These are phyloP conservation scores for Hormiphora californensis DNA, from an alignment of 37 sponge, comb jelly and placozoan genomes.

Conservation along the genomic window DNA sequence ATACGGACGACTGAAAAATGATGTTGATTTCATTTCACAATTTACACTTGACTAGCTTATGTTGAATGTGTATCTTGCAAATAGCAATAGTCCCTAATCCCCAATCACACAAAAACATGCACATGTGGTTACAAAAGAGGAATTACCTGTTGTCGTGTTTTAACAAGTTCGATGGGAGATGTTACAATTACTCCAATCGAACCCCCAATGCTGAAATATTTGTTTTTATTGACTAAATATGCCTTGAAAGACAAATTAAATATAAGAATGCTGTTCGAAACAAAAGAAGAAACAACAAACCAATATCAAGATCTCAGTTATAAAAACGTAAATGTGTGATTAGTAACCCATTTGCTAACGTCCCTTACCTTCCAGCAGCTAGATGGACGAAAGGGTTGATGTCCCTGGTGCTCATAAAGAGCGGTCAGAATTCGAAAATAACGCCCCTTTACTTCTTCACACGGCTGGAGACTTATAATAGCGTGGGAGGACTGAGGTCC, in stretches of 20 bases:
- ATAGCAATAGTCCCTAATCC: too few relatives aligned
- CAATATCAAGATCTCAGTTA: neutral
- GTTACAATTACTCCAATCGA: neutral
- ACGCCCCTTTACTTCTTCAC: too few relatives aligned
- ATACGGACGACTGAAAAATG: constrained; percentile 11
- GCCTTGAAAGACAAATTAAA: neutral
- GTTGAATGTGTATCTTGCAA: too few relatives aligned
- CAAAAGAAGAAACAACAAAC: too few relatives aligned
- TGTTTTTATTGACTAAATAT: neutral
- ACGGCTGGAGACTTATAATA: too few relatives aligned
- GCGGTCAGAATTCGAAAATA: too few relatives aligned
- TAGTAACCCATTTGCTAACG: neutral
- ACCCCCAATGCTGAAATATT: neutral
- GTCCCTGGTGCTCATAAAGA: neutral
- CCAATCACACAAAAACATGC: neutral
- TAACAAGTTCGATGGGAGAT: neutral
- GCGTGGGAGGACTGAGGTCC: too few relatives aligned
- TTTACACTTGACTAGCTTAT: too few relatives aligned
- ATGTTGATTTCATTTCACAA: too few relatives aligned
- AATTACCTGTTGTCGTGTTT: constrained; percentile 11
- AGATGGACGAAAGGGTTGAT: neutral
- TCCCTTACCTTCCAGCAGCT: constrained; percentile 5
- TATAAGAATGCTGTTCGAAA: too few relatives aligned
- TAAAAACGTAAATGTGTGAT: neutral
- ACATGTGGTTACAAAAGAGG: neutral